phyloP scores from a whole-genome alignment of 2,888 invertebrate genomes.

The Fabriciana adippe region DNA sequence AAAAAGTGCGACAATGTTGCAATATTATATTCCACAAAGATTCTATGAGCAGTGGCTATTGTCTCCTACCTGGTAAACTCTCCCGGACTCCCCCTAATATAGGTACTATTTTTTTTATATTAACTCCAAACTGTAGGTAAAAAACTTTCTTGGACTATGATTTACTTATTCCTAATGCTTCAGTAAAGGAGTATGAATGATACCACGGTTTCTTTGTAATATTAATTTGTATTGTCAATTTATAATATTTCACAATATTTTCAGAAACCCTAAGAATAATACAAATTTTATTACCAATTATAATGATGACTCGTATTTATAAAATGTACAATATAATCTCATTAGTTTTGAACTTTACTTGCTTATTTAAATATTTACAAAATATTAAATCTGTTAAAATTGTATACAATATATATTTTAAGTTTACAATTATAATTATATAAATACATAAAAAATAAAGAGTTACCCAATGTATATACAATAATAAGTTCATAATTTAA shows the following conservation, averaged over 20 bases:
- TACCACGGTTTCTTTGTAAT: conserved; percentile 55
- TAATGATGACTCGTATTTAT: conserved; percentile 77
- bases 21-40: too few species aligned
- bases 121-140: too few species aligned
- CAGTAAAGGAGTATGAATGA: conserved; percentile 25
- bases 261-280: conserved; percentile 75
- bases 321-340: conserved; percentile 83
- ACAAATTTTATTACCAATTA: conserved; percentile 76
- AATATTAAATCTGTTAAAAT: conserved; percentile 80
- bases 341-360: conserved; percentile 71
- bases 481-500: conserved; percentile 64
- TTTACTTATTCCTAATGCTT: too few species aligned
- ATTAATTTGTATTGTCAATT: conserved; percentile 78
- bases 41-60: too few species aligned
- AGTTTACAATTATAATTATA: conserved; percentile 77
- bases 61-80: too few species aligned
- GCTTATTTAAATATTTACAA: conserved; percentile 78
- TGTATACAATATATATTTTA: conserved; percentile 78
- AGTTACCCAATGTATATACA: conserved; percentile 76
- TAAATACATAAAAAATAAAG: conserved; percentile 80
- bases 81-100: too few species aligned
- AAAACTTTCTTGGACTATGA: too few species aligned
- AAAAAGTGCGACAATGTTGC: too few species aligned
- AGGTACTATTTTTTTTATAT: too few species aligned
- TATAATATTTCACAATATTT: conserved; percentile 79